Base-by-base conservation (phyloP, 2,113 vertebrate species). In the Sinocyclocheilus maitianheensis region DNA sequence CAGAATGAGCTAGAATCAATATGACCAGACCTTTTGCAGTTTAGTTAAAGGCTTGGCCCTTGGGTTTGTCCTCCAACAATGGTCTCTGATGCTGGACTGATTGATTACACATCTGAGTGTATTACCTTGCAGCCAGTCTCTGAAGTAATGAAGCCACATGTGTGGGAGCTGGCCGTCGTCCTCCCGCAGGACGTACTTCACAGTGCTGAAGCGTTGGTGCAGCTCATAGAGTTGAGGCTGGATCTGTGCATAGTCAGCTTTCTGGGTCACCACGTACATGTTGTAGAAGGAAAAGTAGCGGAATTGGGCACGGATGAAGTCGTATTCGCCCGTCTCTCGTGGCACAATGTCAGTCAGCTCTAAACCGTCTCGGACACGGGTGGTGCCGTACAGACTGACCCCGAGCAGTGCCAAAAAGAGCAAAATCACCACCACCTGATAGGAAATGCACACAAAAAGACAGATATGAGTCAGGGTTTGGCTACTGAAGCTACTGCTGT, bases 211-310 rank as follows among this genome's bases (percentile, higher is more conserved):
- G 91, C 96, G 96, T 92, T 91, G 95, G 92, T 99, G 97, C 85
- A 99, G 97, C 85, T 98, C 96, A 37, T 99, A 97, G 58, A 99
- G 96, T 89, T 98, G 94, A 43, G 91, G 94, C 93, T 99, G 98
- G 74, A 92, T 93, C 74, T 96, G 95, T 1, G 98, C 95, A 84
- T 99, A 99, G 80, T 98, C 97, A 1, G 96, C 97, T 85, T 95
- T 95, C 93, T 99, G 97, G 0, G 98, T 99, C 92, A 99, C 98
- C 82, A 99, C 96, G 40, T 99, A 99, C 97, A 99, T 99, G 91
- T 98, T 98, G 94, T 99, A 99, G 94, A 99, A 99, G 1, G 98
- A 99, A 86, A 99, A 99, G 92, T 98, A 99, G 90, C 97, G 97
- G 94, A 99, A 99, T 91, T 99, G 98, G 65, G 98, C 97, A 0